Percentiles rank a stretch among this genome's conserved stretches.
phyloP scores from a whole-genome alignment of 2,113 vertebrate species.

The Ciconia maguari region DNA sequence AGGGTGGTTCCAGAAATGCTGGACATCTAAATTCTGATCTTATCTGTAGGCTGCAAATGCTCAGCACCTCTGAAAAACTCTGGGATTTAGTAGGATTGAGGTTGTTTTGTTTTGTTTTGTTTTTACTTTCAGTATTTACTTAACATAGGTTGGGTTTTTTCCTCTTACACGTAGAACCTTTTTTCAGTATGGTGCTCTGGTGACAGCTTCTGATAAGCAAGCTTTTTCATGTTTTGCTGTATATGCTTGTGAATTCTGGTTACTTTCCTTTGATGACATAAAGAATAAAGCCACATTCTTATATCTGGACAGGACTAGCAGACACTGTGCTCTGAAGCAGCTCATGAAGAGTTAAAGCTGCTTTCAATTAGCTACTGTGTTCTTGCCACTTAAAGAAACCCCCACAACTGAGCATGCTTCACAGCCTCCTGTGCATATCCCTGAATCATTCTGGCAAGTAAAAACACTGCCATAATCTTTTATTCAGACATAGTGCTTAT shows the following conservation, averaged over 20 bases:
- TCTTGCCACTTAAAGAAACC: neutral
- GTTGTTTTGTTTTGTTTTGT: neutral
- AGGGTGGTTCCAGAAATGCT: neutral
- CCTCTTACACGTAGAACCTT: neutral
- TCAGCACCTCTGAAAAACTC: neutral
- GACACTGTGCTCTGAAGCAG: neutral
- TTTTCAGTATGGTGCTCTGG: neutral
- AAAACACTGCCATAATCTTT: constrained; percentile 30
- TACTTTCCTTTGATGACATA: neutral
- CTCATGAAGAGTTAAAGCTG: constrained; percentile 48
- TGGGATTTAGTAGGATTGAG: neutral
- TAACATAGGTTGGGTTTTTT: neutral
- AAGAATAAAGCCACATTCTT: neutral
- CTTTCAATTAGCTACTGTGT: neutral
- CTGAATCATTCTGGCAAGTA: constrained; percentile 59
- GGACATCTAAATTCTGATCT: neutral
- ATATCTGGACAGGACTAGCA: neutral
- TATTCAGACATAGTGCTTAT: constrained; percentile 8
- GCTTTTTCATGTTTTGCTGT: neutral
- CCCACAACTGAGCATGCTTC: constrained; percentile 13
- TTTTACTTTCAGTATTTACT: neutral
- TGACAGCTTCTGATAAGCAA: neutral
- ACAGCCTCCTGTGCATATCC: constrained; percentile 9
- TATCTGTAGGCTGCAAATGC: neutral
- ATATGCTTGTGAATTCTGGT: neutral